phyloP scores from a whole-genome alignment of 2,888 invertebrate species.

The Drosophila histrio region DNA sequence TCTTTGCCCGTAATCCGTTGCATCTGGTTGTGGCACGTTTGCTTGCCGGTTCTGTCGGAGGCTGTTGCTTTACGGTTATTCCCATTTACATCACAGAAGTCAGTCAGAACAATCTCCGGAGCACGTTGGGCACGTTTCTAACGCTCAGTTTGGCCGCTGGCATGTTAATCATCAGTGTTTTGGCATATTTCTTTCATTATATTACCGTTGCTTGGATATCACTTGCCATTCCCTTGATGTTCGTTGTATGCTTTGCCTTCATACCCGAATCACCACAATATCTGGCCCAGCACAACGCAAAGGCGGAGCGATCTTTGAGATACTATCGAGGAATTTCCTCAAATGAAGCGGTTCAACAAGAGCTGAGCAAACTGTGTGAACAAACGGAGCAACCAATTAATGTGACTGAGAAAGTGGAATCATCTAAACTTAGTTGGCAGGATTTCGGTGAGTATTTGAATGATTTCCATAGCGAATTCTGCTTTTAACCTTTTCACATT shows the following conservation, averaged over 20 bases:
- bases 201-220: slow-evolving; percentile 60
- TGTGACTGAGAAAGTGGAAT: not conserved
- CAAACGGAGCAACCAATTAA: not conserved
- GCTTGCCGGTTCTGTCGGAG: slow-evolving; percentile 66
- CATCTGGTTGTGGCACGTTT: slow-evolving; percentile 61
- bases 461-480: not conserved
- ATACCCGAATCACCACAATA: slow-evolving; percentile 22
- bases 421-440: not conserved
- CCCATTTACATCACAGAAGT: slow-evolving; percentile 77
- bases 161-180: slow-evolving; percentile 63
- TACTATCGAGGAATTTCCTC: slow-evolving; percentile 16
- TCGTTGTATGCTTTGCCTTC: slow-evolving; percentile 23
- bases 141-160: slow-evolving; percentile 73
- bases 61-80: slow-evolving; percentile 65
- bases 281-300: not conserved
- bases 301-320: slow-evolving; percentile 15
- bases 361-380: slow-evolving; percentile 9
- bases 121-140: slow-evolving; percentile 75
- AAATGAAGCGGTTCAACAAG: slow-evolving; percentile 4
- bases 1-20: slow-evolving; percentile 57
- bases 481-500: not conserved
- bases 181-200: slow-evolving; percentile 70
- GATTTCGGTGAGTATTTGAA: slow-evolving; percentile 16
- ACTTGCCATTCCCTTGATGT: slow-evolving; percentile 55
- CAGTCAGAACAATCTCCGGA: slow-evolving; percentile 75